Base-by-base conservation (phyloP, 2,797 vertebrate species). In the Nothura maculosa region DNA sequence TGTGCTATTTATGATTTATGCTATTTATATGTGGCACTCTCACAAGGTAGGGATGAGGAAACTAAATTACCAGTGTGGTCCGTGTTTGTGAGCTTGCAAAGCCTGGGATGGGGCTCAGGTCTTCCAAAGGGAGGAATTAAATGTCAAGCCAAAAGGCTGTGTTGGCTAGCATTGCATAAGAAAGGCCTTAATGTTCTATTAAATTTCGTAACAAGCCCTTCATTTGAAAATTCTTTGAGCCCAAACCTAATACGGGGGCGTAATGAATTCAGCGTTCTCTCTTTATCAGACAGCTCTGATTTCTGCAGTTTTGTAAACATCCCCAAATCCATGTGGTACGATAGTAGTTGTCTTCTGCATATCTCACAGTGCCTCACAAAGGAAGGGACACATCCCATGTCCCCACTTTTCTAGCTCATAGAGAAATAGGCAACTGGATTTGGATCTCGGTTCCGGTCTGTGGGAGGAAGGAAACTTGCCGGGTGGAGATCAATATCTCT, bases 241-340 rank as follows among this genome's bases (percentile, higher is more conserved):
- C 79, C 87, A 70, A 78, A 75, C 17, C 66, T 84, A 94, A 1
- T 76, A 76, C 81, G 86, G 62, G 62, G 79, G 57, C 5, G 79
- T 60, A n/a, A 77, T 68, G 67, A 90, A 81, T 90, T 90, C 90
- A 87, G 63, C 0, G 1, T 68, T 90, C 77, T 84, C 40, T 43
- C 81, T 89, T 93, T 48, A 9, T 90, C 40, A 78, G 58, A 40
- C 85, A 78, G 84, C 86, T 94, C 90, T 69, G 62, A 25, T 47
- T 87, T 28, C 81, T 87, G 86, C 11, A 63, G 72, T 87, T 94
- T 93, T 89, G 88, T 67, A 54, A 92, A 83, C 75, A 83, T 93
- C 69, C 87, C 84, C 57, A 89, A 78, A 85, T 69, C 79, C 93
- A 63, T 0, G 3, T 87, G 81, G 54, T 3, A 3, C 67, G 34